These are phyloP conservation scores for Acromyrmex charruanus DNA, from an alignment of 1,140 invertebrate genomes.

Conservation along the genomic window DNA sequence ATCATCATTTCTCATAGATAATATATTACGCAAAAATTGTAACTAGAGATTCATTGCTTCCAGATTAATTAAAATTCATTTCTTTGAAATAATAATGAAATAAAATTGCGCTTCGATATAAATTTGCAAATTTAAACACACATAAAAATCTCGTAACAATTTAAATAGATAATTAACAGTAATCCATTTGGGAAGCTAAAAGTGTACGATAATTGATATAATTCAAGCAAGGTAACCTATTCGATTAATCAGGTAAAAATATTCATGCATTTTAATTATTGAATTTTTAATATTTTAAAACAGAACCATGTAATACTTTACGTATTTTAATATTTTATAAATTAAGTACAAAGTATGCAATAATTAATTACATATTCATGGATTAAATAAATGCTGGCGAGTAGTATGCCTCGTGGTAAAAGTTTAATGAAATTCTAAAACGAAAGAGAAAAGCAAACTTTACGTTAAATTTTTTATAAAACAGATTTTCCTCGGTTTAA, in stretches of 20 bases:
- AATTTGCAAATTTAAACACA: slow-evolving; percentile 7
- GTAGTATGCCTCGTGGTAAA: neutral
- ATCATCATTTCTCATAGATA: neutral
- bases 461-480: slow-evolving; percentile 29
- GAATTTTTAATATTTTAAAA: neutral
- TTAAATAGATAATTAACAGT: neutral
- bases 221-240: neutral
- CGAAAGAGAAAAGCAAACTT: slow-evolving; percentile 19
- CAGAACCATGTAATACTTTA: neutral
- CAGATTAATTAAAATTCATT: neutral
- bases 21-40: neutral
- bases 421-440: slow-evolving; percentile 37
- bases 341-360: neutral
- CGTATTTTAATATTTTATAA: slow-evolving; percentile 5
- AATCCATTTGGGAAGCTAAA: neutral
- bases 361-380: slow-evolving; percentile 22
- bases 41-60: neutral
- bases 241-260: neutral
- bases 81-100: neutral
- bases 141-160: neutral
- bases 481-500: slow-evolving; percentile 9
- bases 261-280: neutral
- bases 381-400: slow-evolving; percentile 18
- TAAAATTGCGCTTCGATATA: neutral
- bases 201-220: neutral